phyloP scores from a whole-genome alignment of 2,113 vertebrate species.

The Chaetorhynchus papuensis region DNA sequence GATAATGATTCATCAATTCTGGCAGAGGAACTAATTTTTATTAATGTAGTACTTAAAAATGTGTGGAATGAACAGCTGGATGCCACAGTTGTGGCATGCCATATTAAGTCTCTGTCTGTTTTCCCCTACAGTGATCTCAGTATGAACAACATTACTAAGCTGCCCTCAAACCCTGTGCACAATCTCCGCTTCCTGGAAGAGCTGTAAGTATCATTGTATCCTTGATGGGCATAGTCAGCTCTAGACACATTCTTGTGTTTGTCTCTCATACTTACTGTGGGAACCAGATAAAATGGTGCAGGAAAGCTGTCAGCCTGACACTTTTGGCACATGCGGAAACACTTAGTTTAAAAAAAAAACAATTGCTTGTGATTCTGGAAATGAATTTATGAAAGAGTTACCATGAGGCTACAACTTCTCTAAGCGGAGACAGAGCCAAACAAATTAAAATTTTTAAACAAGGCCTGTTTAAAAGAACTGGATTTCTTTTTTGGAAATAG shows the following conservation, averaged over 20 bases:
- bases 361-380: constrained; percentile 73
- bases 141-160: constrained; percentile 91
- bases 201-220: constrained; percentile 81
- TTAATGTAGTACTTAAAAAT: constrained; percentile 58
- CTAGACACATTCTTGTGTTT: constrained; percentile 62
- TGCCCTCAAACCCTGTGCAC: constrained; percentile 76
- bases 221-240: constrained; percentile 27
- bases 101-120: constrained; percentile 69
- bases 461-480: constrained; percentile 69
- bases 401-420: constrained; percentile 69
- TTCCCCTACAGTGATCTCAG: constrained; percentile 87
- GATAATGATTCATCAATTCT: constrained; percentile 50
- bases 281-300: constrained; percentile 72
- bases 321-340: constrained; percentile 72
- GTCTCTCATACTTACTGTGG: constrained; percentile 68
- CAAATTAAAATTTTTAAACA: constrained; percentile 80
- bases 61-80: constrained; percentile 69
- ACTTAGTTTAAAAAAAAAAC: constrained; percentile 41
- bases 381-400: constrained; percentile 74
- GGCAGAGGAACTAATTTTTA: constrained; percentile 45
- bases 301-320: constrained; percentile 70
- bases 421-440: constrained; percentile 72
- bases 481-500: constrained; percentile 77
- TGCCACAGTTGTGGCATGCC: constrained; percentile 38
- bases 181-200: constrained; percentile 91